These are phyloP conservation scores for Archips crataeganus DNA, from an alignment of 2,888 invertebrate species.

Conservation along the genomic window DNA sequence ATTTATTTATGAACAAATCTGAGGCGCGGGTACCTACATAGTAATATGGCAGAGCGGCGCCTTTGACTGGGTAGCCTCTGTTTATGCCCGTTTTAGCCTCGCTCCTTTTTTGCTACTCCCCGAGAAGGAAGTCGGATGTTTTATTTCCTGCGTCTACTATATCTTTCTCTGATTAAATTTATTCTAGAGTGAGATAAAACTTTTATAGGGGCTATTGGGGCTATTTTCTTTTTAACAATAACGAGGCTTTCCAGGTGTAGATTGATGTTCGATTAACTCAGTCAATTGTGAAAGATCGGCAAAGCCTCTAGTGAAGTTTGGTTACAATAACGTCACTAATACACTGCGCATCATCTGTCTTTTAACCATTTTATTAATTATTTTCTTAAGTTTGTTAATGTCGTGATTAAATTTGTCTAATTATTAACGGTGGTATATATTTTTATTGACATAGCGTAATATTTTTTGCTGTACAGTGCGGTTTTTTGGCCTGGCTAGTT, in stretches of 20 bases:
- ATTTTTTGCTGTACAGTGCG: no score
- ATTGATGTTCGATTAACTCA: neutral
- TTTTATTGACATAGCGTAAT: no score
- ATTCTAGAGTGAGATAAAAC: conserved; percentile 25
- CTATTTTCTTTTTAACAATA: conserved; percentile 17
- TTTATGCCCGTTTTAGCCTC: conserved; percentile 12
- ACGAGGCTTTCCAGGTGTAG: neutral
- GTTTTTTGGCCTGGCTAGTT: no score
- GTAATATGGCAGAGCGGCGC: conserved; percentile 9
- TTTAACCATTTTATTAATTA: no score
- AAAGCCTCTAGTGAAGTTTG: neutral
- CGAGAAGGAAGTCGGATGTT: conserved; percentile 35
- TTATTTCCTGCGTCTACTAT: conserved; percentile 39
- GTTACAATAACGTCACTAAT: neutral
- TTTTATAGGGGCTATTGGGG: conserved; percentile 19
- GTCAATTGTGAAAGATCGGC: neutral
- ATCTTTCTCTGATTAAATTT: conserved; percentile 38
- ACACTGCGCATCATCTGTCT: no score
- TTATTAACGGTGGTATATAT: no score
- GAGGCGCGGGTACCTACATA: neutral
- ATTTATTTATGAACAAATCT: conserved; percentile 27
- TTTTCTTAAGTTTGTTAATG: no score
- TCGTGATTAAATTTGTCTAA: no score
- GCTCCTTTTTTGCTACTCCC: conserved; percentile 31
- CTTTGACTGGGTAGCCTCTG: conserved; percentile 19